A percentile compares a stretch with the other conserved stretches of the same genome.
phyloP scores from a whole-genome alignment of 2,888 invertebrate species.

The Cephonodes hylas region DNA sequence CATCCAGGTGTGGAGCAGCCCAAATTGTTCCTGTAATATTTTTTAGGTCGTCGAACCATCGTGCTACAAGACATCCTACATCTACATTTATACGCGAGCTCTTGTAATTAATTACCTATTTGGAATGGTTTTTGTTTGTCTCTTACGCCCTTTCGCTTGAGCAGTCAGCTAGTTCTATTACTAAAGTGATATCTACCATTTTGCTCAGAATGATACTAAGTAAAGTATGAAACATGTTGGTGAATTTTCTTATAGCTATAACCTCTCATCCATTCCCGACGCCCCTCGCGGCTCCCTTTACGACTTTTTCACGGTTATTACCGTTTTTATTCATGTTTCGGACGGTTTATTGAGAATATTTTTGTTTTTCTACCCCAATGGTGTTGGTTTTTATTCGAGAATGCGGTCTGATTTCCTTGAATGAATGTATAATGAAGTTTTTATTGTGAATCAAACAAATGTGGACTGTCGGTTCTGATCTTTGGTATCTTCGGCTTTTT shows the following conservation, averaged over 20 bases:
- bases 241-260: conserved; percentile 20
- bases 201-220: not conserved
- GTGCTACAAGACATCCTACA: too few species aligned
- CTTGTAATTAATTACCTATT: too few species aligned
- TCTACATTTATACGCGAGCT: too few species aligned
- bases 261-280: conserved; percentile 16
- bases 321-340: conserved; percentile 48
- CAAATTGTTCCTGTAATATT: too few species aligned
- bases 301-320: conserved; percentile 41
- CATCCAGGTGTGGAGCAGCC: too few species aligned
- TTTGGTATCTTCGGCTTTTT: not conserved
- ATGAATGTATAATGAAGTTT: not conserved
- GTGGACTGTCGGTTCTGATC: not conserved
- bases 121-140: too few species aligned
- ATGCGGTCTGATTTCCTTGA: conserved; percentile 3
- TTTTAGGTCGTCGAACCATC: too few species aligned
- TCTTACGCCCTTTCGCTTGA: not conserved
- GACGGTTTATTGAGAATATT: conserved; percentile 34
- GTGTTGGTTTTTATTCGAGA: conserved; percentile 23
- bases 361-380: conserved; percentile 24
- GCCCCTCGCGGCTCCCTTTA: conserved; percentile 41
- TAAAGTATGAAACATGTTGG: conserved; percentile 6
- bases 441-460: not conserved
- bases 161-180: not conserved
- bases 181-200: not conserved